Evolutionary conservation across 1,140 invertebrate genomes (phyloP).

Genomic region (Neodiprion fabricii): DNA sequence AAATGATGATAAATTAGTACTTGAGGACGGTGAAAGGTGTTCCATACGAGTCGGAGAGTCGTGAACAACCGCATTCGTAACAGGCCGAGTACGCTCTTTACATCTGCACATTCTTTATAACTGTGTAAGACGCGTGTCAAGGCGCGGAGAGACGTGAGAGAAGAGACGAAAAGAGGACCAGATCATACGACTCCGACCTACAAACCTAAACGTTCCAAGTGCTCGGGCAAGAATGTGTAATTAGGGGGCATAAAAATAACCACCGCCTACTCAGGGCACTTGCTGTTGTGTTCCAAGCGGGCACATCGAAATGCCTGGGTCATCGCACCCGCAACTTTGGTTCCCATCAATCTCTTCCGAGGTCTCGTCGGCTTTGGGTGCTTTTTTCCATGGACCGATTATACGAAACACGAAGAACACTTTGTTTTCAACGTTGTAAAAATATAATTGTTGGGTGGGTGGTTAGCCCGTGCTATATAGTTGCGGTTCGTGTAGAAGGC

Average conservation of each 20-base stretch:
- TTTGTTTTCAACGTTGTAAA: slow-evolving; percentile 5
- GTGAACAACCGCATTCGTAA: no score
- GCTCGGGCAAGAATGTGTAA: slow-evolving; percentile 4
- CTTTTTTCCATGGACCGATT: slow-evolving; percentile 4
- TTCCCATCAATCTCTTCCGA: slow-evolving; percentile 46
- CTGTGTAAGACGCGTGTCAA: no score
- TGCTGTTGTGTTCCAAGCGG: neutral
- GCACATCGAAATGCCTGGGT: slow-evolving; percentile 21
- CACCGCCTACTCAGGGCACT: slow-evolving; percentile 6
- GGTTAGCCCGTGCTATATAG: neutral
- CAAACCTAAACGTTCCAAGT: slow-evolving; percentile 4
- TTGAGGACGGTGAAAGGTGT: no score
- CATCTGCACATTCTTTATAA: no score
- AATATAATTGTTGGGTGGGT: slow-evolving; percentile 7
- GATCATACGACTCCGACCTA: neutral
- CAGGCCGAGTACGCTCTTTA: no score
- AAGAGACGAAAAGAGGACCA: neutral
- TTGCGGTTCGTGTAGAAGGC: slow-evolving; percentile 1
- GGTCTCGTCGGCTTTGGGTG: neutral
- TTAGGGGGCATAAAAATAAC: slow-evolving; percentile 7
- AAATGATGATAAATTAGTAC: no score
- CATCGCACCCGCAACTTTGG: slow-evolving; percentile 43
- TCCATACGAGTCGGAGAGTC: no score
- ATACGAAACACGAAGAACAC: slow-evolving; percentile 7
- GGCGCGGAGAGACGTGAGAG: neutral